Conservation (phyloP, 2,113 vertebrate species). For the Mobula birostris region DNA sequence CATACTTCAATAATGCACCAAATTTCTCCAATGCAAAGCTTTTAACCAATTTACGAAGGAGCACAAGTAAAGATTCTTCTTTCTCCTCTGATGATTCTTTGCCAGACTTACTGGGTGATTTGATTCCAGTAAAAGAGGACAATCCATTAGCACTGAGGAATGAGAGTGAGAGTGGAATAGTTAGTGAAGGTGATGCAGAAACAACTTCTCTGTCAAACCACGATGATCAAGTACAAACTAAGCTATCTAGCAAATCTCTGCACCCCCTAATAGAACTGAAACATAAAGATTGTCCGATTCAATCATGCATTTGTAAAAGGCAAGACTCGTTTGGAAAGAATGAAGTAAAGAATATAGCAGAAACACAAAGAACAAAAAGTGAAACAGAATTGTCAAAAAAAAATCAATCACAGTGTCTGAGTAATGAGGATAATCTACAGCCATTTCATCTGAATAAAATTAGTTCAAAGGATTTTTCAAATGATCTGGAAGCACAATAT, state of each 20-base stretch:
- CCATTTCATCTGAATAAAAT: slow-evolving; percentile 47
- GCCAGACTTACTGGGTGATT: slow-evolving; percentile 71
- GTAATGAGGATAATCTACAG: slow-evolving; percentile 54
- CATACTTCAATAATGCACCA: slow-evolving; percentile 53
- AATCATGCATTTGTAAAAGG: slow-evolving; percentile 32
- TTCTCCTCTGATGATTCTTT: slow-evolving; percentile 85
- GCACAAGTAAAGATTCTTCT: slow-evolving; percentile 78
- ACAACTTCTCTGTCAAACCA: slow-evolving; percentile 58
- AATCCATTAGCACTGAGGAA: slow-evolving; percentile 56
- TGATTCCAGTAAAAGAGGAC: slow-evolving; percentile 47
- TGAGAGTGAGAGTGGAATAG: slow-evolving; percentile 85
- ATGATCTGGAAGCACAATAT: slow-evolving; percentile 57
- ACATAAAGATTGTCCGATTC: slow-evolving; percentile 39
- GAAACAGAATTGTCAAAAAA: slow-evolving; percentile 49
- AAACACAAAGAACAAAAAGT: slow-evolving; percentile 54
- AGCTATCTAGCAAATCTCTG: slow-evolving; percentile 49
- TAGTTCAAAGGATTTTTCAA: slow-evolving; percentile 50
- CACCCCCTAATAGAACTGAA: slow-evolving; percentile 49
- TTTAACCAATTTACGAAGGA: slow-evolving; percentile 64
- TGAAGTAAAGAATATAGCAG: slow-evolving; percentile 24
- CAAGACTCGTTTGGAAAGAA: neutral
- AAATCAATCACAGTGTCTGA: slow-evolving; percentile 50
- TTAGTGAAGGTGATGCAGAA: slow-evolving; percentile 79
- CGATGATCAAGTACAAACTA: slow-evolving; percentile 52
- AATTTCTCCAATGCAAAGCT: slow-evolving; percentile 52